These are phyloP conservation scores for Brachyalestes nurse DNA, from an alignment of 2,797 vertebrate genomes.

Conservation along the genomic window DNA sequence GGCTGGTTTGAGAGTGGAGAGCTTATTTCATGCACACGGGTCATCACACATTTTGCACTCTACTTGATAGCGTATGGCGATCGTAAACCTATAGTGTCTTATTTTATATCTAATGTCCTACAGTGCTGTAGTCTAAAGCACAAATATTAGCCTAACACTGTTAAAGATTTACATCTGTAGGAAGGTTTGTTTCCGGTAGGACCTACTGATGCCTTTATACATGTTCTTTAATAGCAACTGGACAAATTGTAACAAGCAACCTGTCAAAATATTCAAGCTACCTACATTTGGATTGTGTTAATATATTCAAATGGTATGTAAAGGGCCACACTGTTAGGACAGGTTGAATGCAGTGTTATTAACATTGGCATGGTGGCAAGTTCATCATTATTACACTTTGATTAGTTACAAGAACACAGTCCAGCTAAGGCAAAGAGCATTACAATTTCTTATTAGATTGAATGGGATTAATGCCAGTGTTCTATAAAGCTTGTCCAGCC, in stretches of 20 bases:
- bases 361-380: neutral
- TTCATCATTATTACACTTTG: too few species aligned
- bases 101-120: neutral
- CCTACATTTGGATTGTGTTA: neutral
- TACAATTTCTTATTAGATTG: too few species aligned
- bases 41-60: constrained; percentile 28
- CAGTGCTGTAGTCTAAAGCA: neutral
- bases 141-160: neutral
- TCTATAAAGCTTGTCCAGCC: too few species aligned
- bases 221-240: neutral
- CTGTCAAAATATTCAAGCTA: neutral
- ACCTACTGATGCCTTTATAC: too few species aligned
- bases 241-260: neutral
- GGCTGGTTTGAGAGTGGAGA: constrained; percentile 27
- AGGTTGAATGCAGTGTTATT: neutral
- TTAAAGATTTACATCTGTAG: neutral
- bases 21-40: constrained; percentile 4
- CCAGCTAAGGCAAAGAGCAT: neutral
- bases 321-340: neutral
- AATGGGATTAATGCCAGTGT: too few species aligned
- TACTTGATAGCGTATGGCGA: neutral
- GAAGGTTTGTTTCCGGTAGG: too few species aligned
- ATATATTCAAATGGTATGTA: neutral
- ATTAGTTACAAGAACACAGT: neutral
- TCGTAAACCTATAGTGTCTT: neutral